phyloP scores from a whole-genome alignment of 2,888 invertebrate genomes.

The Coecobrya sp. region DNA sequence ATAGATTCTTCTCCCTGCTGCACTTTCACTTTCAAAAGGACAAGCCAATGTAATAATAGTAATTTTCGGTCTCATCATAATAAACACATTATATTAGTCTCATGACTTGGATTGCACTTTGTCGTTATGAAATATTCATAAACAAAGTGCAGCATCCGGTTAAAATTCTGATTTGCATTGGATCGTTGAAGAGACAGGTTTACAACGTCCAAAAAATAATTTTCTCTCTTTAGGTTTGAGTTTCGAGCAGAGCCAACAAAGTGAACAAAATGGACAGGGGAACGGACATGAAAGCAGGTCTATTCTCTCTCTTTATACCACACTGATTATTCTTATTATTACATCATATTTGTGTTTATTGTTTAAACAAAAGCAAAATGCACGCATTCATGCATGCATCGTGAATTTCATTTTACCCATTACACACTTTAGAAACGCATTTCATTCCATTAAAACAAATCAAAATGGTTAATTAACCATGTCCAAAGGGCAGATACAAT shows the following conservation, averaged over 20 bases:
- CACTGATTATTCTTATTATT: slow-evolving; percentile 10
- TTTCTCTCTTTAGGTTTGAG: slow-evolving; percentile 5
- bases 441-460: slow-evolving; percentile 79
- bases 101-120: neutral
- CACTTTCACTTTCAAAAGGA: slow-evolving; percentile 6
- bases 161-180: neutral
- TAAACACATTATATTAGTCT: neutral
- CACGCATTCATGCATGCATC: neutral
- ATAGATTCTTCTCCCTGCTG: neutral
- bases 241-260: slow-evolving; percentile 17
- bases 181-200: neutral
- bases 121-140: slow-evolving; percentile 16
- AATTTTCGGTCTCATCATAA: neutral
- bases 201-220: neutral
- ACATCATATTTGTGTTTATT: neutral
- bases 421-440: slow-evolving; percentile 77
- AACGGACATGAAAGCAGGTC: too few relatives aligned
- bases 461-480: slow-evolving; percentile 81
- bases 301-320: neutral
- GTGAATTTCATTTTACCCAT: slow-evolving; percentile 64
- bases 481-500: slow-evolving; percentile 70
- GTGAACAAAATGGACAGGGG: neutral
- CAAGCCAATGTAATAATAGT: neutral
- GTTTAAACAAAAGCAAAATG: slow-evolving; percentile 5
- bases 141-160: neutral